phyloP scores from a whole-genome alignment of 2,888 invertebrate genomes.

The Machimus rusticus region DNA sequence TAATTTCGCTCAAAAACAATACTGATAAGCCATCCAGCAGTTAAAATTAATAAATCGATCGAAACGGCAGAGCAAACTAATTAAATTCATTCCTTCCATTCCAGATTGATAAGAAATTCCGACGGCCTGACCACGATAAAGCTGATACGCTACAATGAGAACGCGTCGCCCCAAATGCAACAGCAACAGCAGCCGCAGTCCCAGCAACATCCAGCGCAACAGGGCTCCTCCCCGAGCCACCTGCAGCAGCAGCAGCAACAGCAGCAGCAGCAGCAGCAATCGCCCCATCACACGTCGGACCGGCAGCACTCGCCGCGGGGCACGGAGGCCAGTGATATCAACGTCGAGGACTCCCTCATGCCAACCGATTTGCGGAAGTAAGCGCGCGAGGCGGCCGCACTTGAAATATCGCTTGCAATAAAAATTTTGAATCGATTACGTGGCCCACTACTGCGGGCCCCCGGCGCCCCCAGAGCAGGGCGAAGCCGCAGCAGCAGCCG shows the following conservation, averaged over 20 bases:
- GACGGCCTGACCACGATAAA: slow-evolving; percentile 63
- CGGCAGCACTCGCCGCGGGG: neutral
- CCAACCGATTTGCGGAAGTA: slow-evolving; percentile 50
- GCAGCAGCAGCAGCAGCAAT: neutral
- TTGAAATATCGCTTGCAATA: neutral
- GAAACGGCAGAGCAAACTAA: neutral
- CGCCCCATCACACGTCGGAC: neutral
- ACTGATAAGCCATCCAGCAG: neutral
- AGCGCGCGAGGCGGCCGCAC: neutral
- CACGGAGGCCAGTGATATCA: slow-evolving; percentile 43
- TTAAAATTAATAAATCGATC: neutral
- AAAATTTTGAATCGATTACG: slow-evolving; percentile 1
- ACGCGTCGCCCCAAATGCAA: slow-evolving; percentile 44
- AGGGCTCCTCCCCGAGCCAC: slow-evolving; percentile 26
- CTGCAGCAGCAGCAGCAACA: neutral
- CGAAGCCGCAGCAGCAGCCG: neutral
- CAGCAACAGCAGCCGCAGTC: slow-evolving; percentile 36
- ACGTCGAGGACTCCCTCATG: slow-evolving; percentile 48
- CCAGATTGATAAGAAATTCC: slow-evolving; percentile 62
- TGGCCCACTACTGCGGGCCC: neutral
- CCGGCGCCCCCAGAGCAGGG: neutral
- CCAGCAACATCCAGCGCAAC: neutral
- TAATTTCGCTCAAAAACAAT: neutral
- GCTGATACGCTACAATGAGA: slow-evolving; percentile 60
- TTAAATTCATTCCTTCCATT: slow-evolving; percentile 26